A percentile compares a stretch with the other conserved stretches of the same genome.
Evolutionary conservation across 2,113 vertebrate species (phyloP).

Genomic region (Archilochus colubris): DNA sequence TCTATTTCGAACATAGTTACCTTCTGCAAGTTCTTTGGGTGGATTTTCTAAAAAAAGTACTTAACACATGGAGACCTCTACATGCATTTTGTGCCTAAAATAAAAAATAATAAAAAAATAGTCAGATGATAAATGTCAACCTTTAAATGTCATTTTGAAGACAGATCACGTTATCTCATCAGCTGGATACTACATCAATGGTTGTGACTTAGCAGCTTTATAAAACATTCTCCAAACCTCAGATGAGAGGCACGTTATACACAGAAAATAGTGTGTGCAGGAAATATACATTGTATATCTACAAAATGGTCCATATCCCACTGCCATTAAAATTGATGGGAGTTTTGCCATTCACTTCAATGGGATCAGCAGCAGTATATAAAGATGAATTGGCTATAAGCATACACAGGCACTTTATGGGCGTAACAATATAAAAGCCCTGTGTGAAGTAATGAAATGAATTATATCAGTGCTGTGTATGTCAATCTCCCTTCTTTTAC

Average conservation of each 20-base stretch:
- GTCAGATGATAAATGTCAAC: background rate
- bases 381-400: constrained; percentile 62
- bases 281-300: constrained; percentile 52
- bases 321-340: constrained; percentile 52
- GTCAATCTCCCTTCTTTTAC: constrained; percentile 49
- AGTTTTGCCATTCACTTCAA: constrained; percentile 51
- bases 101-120: background rate
- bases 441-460: constrained; percentile 58
- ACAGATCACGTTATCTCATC: background rate
- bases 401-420: constrained; percentile 38
- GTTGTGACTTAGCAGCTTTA: background rate
- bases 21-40: background rate
- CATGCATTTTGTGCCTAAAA: fast-evolving
- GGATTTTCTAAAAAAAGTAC: background rate
- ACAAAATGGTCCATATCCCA: constrained; percentile 60
- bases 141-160: background rate
- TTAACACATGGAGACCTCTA: background rate
- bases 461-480: constrained; percentile 37
- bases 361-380: constrained; percentile 54
- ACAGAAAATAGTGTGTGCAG: background rate
- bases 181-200: background rate
- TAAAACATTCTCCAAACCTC: background rate
- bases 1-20: background rate
- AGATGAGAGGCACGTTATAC: background rate
- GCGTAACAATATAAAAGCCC: constrained; percentile 59